Base-by-base conservation (phyloP, 2,888 invertebrate species). In the Phengaris arion region DNA sequence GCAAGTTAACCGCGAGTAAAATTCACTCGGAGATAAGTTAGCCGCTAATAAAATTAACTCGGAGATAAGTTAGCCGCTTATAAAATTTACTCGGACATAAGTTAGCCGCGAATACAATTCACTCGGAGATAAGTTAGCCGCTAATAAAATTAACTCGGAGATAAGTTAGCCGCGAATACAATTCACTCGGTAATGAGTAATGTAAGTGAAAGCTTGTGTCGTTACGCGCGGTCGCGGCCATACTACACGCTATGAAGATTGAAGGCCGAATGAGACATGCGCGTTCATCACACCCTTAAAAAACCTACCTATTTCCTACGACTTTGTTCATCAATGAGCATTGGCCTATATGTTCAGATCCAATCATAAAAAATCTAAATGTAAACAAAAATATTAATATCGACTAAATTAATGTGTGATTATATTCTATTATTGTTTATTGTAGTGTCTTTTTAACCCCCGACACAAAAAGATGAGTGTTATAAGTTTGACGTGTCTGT, bases 191-290 rank as follows among this genome's bases (percentile, higher is more conserved):
- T 35, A 6, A 46, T 46, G 6, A 6, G 48, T 48, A 48, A 48
- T 48, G 64, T 35, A 35, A 45, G 64, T 64, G 64, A 64, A 64
- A 64, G 64, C 64, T 12, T 64, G 64, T 12, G 64, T 64, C 64
- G 64, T 64, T 45, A 64, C 64, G 64, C 64, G 64, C 64, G 64
- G 64, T 64, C 64, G 64, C 64, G 35, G 64, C 35, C 64, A 64
- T 45, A 64, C 64, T 64, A 64, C 64, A 64, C 64, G 64, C 64
- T 64, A 64, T 45, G 64, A 64, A 64, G 64, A 35, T 35, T 35
- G 64, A 45, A 6, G 12, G 64, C 64, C 64, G 64, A 45, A 12
- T 35, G 35, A 12, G 6, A 35, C 64, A 45, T 35, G 64, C 12
- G 64, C 64, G 59, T 22, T 64, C 64, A 64, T 64, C 59, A 45